phyloP scores from a whole-genome alignment of 2,888 invertebrate genomes.

The Polyommatus icarus region DNA sequence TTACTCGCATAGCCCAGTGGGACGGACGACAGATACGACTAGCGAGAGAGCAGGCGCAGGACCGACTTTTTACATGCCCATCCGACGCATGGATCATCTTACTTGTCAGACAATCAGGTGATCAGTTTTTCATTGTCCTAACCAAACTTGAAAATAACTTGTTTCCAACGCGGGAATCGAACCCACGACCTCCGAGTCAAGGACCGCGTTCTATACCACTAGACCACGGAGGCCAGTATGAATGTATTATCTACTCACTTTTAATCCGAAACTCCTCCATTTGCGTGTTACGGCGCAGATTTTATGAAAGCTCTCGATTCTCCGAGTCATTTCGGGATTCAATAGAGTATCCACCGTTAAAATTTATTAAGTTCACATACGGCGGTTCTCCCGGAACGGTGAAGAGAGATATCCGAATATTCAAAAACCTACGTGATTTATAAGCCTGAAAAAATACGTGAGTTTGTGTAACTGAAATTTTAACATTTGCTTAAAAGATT shows the following conservation, averaged over 20 bases:
- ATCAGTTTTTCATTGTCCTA: too few relatives aligned
- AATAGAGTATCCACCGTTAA: conserved; percentile 7
- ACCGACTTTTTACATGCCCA: too few relatives aligned
- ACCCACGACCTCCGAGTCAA: too few relatives aligned
- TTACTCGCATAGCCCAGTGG: too few relatives aligned
- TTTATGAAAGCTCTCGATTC: conserved; percentile 22
- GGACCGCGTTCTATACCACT: too few relatives aligned
- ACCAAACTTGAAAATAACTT: too few relatives aligned
- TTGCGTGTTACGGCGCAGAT: not conserved
- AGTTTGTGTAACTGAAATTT: not conserved
- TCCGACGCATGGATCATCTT: too few relatives aligned
- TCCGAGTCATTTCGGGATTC: conserved; percentile 15
- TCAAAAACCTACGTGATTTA: not conserved
- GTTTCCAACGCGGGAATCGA: too few relatives aligned
- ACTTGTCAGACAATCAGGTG: too few relatives aligned
- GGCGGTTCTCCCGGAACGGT: not conserved
- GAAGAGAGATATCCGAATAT: conserved; percentile 6
- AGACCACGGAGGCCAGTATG: not conserved
- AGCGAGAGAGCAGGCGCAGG: too few relatives aligned
- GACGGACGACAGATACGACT: too few relatives aligned
- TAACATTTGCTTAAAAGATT: not conserved
- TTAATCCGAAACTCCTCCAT: conserved; percentile 7
- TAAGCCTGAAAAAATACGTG: conserved; percentile 1
- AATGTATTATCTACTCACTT: conserved; percentile 1
- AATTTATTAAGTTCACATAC: conserved; percentile 25